These are phyloP conservation scores for Microchirus variegatus DNA, from an alignment of 2,797 vertebrate genomes.

Conservation along the genomic window DNA sequence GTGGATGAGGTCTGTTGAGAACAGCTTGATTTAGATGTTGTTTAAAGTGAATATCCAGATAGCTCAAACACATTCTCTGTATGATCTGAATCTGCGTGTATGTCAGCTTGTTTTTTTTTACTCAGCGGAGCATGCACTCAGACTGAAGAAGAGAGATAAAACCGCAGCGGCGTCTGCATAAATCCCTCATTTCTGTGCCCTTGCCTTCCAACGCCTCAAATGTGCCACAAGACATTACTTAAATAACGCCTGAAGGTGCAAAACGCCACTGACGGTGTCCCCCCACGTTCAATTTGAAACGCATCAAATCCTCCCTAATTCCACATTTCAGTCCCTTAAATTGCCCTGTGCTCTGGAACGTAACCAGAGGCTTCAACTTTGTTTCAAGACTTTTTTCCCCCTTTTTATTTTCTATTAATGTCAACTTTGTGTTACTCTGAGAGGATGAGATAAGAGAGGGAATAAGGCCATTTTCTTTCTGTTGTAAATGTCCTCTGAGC, in stretches of 20 bases:
- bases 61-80: conserved; percentile 75
- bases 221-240: conserved; percentile 83
- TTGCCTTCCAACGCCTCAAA: conserved; percentile 76
- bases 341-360: conserved; percentile 83
- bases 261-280: conserved; percentile 73
- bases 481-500: conserved; percentile 70
- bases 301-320: conserved; percentile 84
- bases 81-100: conserved; percentile 81
- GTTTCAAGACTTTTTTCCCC: conserved; percentile 70
- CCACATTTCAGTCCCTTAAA: conserved; percentile 81
- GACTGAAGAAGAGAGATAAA: conserved; percentile 69
- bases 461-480: conserved; percentile 69
- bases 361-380: conserved; percentile 81
- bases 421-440: conserved; percentile 76
- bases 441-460: conserved; percentile 62
- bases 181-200: conserved; percentile 78
- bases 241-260: conserved; percentile 79
- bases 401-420: conserved; percentile 81
- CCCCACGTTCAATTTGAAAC: conserved; percentile 80
- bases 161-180: conserved; percentile 70
- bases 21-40: conserved; percentile 81
- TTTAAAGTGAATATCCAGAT: conserved; percentile 83
- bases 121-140: conserved; percentile 58
- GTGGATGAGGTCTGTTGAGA: conserved; percentile 78
- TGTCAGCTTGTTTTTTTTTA: conserved; percentile 69